These are phyloP conservation scores for Mesocentrotus franciscanus DNA, from an alignment of 53 echinoderm and acorn worm genomes.

Conservation along the genomic window DNA sequence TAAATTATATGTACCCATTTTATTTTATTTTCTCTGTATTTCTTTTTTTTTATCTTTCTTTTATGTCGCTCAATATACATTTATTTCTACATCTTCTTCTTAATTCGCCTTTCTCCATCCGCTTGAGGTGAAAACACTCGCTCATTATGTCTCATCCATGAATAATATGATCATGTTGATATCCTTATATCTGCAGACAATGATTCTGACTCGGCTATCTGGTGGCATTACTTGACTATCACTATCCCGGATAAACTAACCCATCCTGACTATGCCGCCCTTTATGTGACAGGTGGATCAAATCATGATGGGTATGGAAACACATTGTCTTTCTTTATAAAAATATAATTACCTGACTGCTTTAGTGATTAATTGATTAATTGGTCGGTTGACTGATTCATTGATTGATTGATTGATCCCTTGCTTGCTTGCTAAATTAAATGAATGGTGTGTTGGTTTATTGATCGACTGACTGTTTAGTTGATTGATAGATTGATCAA, in stretches of 20 bases:
- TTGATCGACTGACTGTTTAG: no score
- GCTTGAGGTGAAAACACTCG: background rate
- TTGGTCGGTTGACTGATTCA: no score
- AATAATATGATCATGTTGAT: background rate
- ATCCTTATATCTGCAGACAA: conserved; percentile 50
- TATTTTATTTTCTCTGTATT: background rate
- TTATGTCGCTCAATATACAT: no score
- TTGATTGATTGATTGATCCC: background rate
- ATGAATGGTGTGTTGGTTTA: no score
- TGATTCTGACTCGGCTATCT: conserved; percentile 71
- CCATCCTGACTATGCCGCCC: conserved; percentile 62
- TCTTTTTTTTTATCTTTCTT: no score
- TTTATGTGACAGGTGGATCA: conserved; percentile 76
- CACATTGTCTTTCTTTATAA: no score
- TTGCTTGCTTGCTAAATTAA: no score
- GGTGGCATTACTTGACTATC: conserved; percentile 86
- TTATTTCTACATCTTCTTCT: no score
- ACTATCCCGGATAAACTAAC: conserved; percentile 71
- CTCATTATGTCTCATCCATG: background rate
- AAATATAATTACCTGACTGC: no score
- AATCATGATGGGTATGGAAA: conserved; percentile 49
- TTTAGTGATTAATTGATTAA: no score
- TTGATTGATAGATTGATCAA: no score
- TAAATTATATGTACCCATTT: background rate
- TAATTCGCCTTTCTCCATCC: background rate